Base-by-base conservation (phyloP, 1,140 invertebrate species). In the Helicoverpa armigera region DNA sequence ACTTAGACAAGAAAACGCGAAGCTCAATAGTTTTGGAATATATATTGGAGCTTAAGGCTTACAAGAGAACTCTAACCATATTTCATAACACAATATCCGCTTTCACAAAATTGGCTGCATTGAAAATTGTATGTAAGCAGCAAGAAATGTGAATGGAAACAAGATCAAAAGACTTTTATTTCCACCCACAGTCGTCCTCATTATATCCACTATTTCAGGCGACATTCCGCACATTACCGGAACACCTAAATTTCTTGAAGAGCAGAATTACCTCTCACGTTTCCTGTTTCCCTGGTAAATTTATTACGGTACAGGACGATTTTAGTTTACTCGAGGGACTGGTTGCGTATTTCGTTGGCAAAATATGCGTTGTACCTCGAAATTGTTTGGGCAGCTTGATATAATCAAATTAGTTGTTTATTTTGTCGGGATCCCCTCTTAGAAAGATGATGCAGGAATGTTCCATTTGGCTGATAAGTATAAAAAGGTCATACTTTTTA, bases 251-350 rank as follows among this genome's bases (percentile, higher is more conserved):
- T 76, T 61, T 61, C 43, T 63, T 61, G 73, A 63, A 76, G 51
- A 77, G 23, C 70, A 16, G 29, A 77, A 77, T 77, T 77, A 77
- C 60, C 50, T 51, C 48, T 51, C 29, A 65, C 61, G 29, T 73
- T 56, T 65, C 43, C 61, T 65, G 75, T 77, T 77, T 51, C 18
- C 51, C 51, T 77, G 48, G 75, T 50, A 65, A 77, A 67, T 75
- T 77, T 77, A 77, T 77, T 65, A 77, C 48, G 75, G 75, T 77
- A 67, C 73, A 14, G 61, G 61, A 65, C 51, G 61, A 56, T 65
- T 77, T 13, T 50, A 16, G 75, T 11, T 53, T 12, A 50, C 61
- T 12, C 48, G 14, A 9, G 60, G 61, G 29, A 54, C 23, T 12
- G 12, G 14, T 65, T 16, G 67, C 61, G 53, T 65, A 77, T 65